A percentile compares a stretch with the other conserved stretches of the same genome.
phyloP scores from a whole-genome alignment of 2,888 invertebrate genomes.

The Phania funesta region DNA sequence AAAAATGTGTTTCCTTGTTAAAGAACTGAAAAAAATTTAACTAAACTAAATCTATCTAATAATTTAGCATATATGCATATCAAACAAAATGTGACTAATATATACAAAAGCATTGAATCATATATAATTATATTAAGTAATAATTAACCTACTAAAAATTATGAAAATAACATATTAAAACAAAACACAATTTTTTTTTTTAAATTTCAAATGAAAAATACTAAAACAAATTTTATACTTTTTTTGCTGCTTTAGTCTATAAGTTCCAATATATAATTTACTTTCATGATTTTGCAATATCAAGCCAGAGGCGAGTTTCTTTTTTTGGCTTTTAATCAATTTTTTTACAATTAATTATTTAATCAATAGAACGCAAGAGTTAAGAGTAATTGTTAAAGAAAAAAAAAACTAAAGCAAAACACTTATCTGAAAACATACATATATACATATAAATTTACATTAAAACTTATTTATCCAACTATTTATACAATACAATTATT shows the following conservation, averaged over 20 bases:
- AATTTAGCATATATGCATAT: constrained; percentile 3
- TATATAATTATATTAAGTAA: constrained; percentile 36
- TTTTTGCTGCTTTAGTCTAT: constrained; percentile 31
- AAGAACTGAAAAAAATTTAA: constrained; percentile 28
- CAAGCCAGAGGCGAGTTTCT: constrained; percentile 4
- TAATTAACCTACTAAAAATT: constrained; percentile 3
- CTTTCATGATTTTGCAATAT: constrained; percentile 6
- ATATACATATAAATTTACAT: neutral
- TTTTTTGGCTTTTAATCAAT: constrained; percentile 4
- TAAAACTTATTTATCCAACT: constrained; percentile 36
- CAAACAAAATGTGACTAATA: constrained; percentile 49
- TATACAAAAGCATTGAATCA: constrained; percentile 48
- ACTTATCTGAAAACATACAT: constrained; percentile 27
- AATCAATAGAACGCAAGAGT: constrained; percentile 40
- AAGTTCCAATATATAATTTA: constrained; percentile 31
- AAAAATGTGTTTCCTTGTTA: constrained; percentile 3
- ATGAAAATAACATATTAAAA: constrained; percentile 11
- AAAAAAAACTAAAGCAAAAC: constrained; percentile 24
- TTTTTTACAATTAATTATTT: neutral
- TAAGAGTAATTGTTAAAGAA: neutral
- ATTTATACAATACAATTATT: constrained; percentile 27
- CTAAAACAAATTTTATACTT: neutral
- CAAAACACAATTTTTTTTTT: constrained; percentile 33
- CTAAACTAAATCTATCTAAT: neutral
- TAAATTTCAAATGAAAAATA: neutral